Conservation (phyloP, 2,113 vertebrate species). For the Polypterus senegalus region DNA sequence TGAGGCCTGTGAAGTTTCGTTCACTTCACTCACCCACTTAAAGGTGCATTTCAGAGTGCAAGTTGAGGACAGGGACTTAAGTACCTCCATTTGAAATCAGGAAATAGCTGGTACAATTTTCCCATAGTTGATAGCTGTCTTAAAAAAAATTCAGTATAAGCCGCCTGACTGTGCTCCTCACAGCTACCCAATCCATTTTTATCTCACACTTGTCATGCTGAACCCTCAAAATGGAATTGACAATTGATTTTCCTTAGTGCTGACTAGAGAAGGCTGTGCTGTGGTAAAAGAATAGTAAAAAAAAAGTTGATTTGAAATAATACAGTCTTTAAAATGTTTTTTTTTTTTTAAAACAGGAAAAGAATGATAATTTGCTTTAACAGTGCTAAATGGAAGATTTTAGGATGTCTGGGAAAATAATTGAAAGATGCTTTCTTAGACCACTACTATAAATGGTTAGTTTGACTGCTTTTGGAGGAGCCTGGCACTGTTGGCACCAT, state of each 20-base stretch:
- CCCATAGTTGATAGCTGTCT: conserved; percentile 22
- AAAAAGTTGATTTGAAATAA: conserved; percentile 5
- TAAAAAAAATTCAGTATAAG: conserved; percentile 27
- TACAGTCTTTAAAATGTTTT: too few species aligned
- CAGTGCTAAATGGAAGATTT: conserved; percentile 2
- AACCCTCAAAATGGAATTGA: conserved; percentile 57
- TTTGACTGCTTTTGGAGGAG: too few species aligned
- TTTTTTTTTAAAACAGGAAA: too few species aligned
- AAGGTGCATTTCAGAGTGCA: too few species aligned
- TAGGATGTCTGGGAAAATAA: background rate
- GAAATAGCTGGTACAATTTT: conserved; percentile 4
- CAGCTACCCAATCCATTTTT: conserved; percentile 53
- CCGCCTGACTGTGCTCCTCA: conserved; percentile 44
- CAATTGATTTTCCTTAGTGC: conserved; percentile 61
- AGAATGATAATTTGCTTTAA: too few species aligned
- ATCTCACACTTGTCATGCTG: conserved; percentile 56
- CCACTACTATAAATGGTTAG: background rate
- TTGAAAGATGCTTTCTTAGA: conserved; percentile 19
- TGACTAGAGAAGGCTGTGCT: conserved; percentile 37
- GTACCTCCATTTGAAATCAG: background rate
- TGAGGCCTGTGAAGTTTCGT: too few species aligned
- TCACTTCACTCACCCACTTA: too few species aligned
- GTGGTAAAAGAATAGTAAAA: conserved; percentile 23
- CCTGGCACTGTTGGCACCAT: too few species aligned
- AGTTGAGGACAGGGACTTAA: too few species aligned